Conservation (phyloP, 2,888 invertebrate genomes). For the Ctena decussata region DNA sequence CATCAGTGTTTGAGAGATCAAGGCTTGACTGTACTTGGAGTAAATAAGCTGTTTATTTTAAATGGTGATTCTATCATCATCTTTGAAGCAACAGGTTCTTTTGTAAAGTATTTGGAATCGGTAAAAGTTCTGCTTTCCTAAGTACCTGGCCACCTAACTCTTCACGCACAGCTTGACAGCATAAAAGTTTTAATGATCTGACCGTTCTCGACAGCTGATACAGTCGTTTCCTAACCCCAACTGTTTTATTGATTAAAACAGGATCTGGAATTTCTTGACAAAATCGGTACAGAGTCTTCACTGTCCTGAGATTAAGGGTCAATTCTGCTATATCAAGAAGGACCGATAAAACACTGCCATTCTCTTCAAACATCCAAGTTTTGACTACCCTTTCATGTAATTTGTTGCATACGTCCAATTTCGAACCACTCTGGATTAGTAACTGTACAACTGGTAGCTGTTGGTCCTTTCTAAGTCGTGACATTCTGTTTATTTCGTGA, state of each 20-base stretch:
- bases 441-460: neutral
- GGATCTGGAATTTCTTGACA: neutral
- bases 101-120: neutral
- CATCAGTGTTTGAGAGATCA: too few relatives aligned
- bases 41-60: too few relatives aligned
- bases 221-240: neutral
- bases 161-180: slow-evolving; percentile 66
- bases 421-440: neutral
- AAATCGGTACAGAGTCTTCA: neutral
- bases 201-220: slow-evolving; percentile 19
- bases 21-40: too few relatives aligned
- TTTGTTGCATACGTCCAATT: neutral
- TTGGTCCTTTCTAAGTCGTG: neutral
- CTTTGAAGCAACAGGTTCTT: neutral
- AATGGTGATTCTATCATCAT: too few relatives aligned
- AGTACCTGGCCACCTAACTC: slow-evolving; percentile 68
- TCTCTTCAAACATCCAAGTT: neutral
- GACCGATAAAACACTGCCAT: neutral
- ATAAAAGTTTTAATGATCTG: slow-evolving; percentile 60
- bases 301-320: neutral
- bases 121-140: slow-evolving; percentile 41
- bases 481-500: neutral
- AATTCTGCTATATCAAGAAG: slow-evolving; percentile 1
- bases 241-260: neutral
- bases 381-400: neutral